Percentiles rank a stretch among this genome's conserved stretches.
These are phyloP conservation scores for Penaeus monodon DNA, from an alignment of 2,888 invertebrate species.

Conservation along the genomic window DNA sequence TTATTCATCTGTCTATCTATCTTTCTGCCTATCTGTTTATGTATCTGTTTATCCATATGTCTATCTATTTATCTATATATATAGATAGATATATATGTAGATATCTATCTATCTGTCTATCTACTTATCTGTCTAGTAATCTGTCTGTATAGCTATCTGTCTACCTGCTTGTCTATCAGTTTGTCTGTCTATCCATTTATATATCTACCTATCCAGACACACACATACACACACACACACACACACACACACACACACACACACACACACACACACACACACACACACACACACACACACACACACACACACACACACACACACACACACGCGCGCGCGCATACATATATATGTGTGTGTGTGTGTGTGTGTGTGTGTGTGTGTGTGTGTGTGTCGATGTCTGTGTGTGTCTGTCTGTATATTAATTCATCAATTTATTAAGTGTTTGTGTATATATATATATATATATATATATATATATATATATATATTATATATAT, in stretches of 20 bases:
- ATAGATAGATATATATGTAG: neutral
- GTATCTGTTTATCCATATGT: neutral
- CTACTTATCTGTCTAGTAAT: neutral
- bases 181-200: neutral
- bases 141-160: neutral
- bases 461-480: conserved; percentile 4
- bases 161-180: neutral
- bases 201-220: no score
- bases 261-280: no score
- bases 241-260: no score
- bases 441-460: neutral
- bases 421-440: no score
- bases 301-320: neutral
- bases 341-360: neutral
- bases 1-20: neutral
- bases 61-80: neutral
- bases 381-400: neutral
- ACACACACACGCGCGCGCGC: neutral
- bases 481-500: neutral
- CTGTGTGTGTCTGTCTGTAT: no score
- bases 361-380: neutral
- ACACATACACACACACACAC: no score
- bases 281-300: no score
- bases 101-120: neutral
- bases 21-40: neutral